Base-by-base conservation (phyloP, 1,140 invertebrate species). In the Drosophila teissieri region DNA sequence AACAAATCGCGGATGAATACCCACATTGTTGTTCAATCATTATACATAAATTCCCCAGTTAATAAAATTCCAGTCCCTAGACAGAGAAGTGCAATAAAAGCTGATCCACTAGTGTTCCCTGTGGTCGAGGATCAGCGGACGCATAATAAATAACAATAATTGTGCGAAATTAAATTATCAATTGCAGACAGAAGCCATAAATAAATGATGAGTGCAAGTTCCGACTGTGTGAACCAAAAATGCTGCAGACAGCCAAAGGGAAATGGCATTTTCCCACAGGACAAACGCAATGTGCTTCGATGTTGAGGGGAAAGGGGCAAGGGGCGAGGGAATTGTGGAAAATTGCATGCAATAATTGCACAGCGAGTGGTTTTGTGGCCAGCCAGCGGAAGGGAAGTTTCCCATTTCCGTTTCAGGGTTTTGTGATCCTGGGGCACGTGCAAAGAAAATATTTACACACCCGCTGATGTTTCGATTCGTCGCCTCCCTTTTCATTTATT, bases 131-230 rank as follows among this genome's bases (percentile, higher is more conserved):
- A 40, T 57, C 52, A 46, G 39, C 76, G 73, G 65, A 72, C 64
- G 51, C 57, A 68, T 78, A 84, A 84, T 84, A 84, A 84, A 85
- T 80, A 77, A 84, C 56, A 85, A 85, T 84, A 84, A 84, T 84
- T 85, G 81, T 53, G 73, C 51, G 46, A 84, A 77, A 84, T 84
- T 80, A 85, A 84, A 84, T 84, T 84, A 84, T 84, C 81, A 84
- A 84, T 84, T 85, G 81, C 73, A 80, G 80, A 75, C 76, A 76
- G 22, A 70, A 57, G 80, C 64, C 83, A 83, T 83, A 84, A 84
- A 83, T 83, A 83, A 80, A 73, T 80, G 68, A 83, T 60, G 61
- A 73, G 56, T 79, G 24, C 70, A 45, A 65, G 60, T 52, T 65
- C 64, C 44, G 60, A 42, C 44, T 67, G 55, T 84, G 80, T 76